phyloP scores from a whole-genome alignment of 2,797 vertebrate species.

The Macroramphosus scolopax region DNA sequence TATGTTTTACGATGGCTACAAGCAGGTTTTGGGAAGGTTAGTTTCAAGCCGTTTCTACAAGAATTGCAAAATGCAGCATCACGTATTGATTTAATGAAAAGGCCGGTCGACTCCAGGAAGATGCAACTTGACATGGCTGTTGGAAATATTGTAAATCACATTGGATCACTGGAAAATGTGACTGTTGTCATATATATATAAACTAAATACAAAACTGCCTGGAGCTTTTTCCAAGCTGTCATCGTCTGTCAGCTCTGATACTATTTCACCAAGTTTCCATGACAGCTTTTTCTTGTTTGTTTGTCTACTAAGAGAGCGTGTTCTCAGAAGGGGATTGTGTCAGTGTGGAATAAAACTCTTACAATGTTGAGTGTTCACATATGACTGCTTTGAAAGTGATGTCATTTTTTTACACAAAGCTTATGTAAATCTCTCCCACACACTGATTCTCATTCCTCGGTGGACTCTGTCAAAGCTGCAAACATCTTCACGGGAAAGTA shows the following conservation, averaged over 20 bases:
- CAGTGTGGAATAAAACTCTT: conserved; percentile 33
- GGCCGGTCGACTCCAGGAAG: too few relatives aligned
- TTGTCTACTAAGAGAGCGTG: conserved; percentile 3
- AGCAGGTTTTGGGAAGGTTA: too few relatives aligned
- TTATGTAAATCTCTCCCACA: conserved; percentile 36
- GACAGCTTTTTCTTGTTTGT: conserved; percentile 26
- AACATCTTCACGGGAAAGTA: conserved; percentile 72
- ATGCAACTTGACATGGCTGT: conserved; percentile 20
- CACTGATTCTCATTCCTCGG: conserved; percentile 45
- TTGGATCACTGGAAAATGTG: conserved; percentile 14
- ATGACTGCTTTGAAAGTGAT: too few relatives aligned
- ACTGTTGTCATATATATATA: conserved; percentile 28
- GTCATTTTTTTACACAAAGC: conserved; percentile 22
- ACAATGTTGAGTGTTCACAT: conserved; percentile 21
- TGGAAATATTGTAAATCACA: conserved; percentile 31
- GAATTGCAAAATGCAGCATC: too few relatives aligned
- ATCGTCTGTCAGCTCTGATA: conserved; percentile 45
- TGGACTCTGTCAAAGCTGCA: conserved; percentile 36
- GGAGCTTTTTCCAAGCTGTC: conserved; percentile 55
- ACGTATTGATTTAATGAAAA: too few relatives aligned
- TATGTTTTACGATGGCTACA: too few relatives aligned
- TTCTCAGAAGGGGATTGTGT: conserved; percentile 27
- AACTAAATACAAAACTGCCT: conserved; percentile 15
- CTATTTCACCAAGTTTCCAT: conserved; percentile 32
- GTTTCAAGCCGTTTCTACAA: too few relatives aligned